Percentiles rank a stretch among this genome's conserved stretches.
Conservation (phyloP, 2,888 invertebrate species). For the Drosophila austrosaltans region DNA sequence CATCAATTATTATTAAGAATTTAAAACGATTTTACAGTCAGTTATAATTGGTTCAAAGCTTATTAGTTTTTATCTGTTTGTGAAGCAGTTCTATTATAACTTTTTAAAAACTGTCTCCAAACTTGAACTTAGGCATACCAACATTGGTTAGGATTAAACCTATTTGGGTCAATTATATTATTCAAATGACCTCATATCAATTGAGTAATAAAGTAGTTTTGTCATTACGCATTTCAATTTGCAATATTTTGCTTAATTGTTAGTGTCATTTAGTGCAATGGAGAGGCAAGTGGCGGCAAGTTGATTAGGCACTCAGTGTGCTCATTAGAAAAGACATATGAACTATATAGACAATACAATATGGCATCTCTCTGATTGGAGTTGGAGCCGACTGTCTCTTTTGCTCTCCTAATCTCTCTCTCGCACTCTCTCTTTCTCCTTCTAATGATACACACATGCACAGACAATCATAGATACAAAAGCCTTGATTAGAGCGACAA, state of each 20-base stretch:
- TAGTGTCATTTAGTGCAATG: conserved; percentile 42
- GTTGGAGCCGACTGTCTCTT: background rate
- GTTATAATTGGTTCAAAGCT: too few species aligned
- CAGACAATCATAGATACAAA: conserved; percentile 44
- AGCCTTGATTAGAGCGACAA: conserved; percentile 71
- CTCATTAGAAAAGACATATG: conserved; percentile 50
- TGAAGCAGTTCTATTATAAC: too few species aligned
- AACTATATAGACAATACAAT: conserved; percentile 34
- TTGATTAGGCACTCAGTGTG: conserved; percentile 55
- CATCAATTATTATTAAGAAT: too few species aligned
- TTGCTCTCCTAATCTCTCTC: background rate
- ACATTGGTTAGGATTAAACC: too few species aligned
- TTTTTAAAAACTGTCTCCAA: too few species aligned
- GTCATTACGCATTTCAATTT: background rate
- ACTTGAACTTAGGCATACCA: too few species aligned
- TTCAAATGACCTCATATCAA: too few species aligned
- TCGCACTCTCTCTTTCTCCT: background rate
- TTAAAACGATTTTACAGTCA: too few species aligned
- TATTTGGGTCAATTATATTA: too few species aligned
- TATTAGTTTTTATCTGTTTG: too few species aligned
- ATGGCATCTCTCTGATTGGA: conserved; percentile 19
- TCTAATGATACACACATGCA: conserved; percentile 21
- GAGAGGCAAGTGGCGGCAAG: conserved; percentile 24
- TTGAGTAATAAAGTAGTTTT: too few species aligned
- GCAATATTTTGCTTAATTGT: conserved; percentile 44